Percentiles rank a stretch among this genome's conserved stretches.
Evolutionary conservation across 2,113 vertebrate species (phyloP).

Genomic region (Tupaia chinensis): DNA sequence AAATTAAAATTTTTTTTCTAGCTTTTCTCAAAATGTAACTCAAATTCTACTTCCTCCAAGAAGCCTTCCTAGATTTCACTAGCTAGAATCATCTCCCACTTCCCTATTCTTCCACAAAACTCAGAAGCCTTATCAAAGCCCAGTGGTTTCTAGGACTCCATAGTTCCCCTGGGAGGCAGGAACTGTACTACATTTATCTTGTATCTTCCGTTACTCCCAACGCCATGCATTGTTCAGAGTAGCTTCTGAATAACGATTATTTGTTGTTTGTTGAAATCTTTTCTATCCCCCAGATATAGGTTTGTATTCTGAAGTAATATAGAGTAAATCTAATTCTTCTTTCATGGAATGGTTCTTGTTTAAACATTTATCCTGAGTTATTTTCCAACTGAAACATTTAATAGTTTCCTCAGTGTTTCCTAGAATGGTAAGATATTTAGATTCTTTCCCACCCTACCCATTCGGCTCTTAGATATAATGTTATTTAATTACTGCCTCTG

Average conservation of each 20-base stretch:
- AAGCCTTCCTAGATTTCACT: background rate
- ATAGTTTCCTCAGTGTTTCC: background rate
- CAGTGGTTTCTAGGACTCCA: background rate
- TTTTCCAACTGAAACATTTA: conserved; percentile 45
- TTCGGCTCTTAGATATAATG: background rate
- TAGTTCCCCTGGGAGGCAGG: background rate
- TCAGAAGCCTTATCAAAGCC: background rate
- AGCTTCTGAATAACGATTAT: background rate
- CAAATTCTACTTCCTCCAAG: background rate
- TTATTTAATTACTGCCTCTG: background rate
- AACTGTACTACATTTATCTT: background rate
- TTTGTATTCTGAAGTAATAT: conserved; percentile 11
- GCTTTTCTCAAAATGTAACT: background rate
- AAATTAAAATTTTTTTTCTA: background rate
- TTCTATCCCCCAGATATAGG: background rate
- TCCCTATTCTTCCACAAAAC: background rate
- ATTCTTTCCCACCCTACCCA: background rate
- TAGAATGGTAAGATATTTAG: background rate
- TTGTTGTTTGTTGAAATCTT: conserved; percentile 19
- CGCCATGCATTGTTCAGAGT: background rate
- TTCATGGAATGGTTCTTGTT: conserved; percentile 14
- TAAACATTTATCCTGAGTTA: background rate
- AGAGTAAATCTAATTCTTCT: conserved; percentile 14
- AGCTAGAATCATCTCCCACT: background rate
- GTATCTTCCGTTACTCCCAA: background rate